A percentile compares a stretch with the other conserved stretches of the same genome.
These are phyloP conservation scores for Prunella himalayana DNA, from an alignment of 2,113 vertebrate species.

Conservation along the genomic window DNA sequence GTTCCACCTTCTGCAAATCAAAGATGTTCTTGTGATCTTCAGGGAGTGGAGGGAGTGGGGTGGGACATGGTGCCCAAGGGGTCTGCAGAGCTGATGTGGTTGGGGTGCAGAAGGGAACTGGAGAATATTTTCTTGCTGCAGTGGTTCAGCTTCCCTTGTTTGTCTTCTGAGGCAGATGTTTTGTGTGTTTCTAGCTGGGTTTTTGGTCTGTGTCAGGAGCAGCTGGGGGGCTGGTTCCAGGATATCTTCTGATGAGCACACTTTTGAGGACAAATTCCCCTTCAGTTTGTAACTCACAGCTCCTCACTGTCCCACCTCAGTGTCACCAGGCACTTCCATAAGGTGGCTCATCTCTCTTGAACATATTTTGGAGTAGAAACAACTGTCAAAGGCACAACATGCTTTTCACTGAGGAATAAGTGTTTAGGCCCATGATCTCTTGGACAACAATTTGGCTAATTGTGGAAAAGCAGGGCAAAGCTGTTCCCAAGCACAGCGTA, in stretches of 20 bases:
- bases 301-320: background rate
- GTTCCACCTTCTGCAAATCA: background rate
- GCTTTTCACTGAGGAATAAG: background rate
- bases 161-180: background rate
- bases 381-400: rapidly evolving
- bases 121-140: background rate
- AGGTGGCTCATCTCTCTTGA: background rate
- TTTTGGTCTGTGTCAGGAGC: background rate
- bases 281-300: background rate
- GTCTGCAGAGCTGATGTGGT: rapidly evolving
- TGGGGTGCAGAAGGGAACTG: background rate
- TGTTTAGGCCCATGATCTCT: background rate
- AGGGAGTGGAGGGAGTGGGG: background rate
- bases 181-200: rapidly evolving
- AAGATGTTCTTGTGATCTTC: background rate
- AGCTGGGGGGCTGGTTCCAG: background rate
- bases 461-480: background rate
- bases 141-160: background rate
- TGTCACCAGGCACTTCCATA: rapidly evolving
- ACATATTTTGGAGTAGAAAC: background rate
- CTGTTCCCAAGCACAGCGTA: background rate
- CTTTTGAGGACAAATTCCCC: background rate
- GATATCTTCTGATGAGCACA: background rate
- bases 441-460: background rate
- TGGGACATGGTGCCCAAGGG: background rate